Base-by-base conservation (phyloP, 2,888 invertebrate genomes). In the Archips xylosteana region DNA sequence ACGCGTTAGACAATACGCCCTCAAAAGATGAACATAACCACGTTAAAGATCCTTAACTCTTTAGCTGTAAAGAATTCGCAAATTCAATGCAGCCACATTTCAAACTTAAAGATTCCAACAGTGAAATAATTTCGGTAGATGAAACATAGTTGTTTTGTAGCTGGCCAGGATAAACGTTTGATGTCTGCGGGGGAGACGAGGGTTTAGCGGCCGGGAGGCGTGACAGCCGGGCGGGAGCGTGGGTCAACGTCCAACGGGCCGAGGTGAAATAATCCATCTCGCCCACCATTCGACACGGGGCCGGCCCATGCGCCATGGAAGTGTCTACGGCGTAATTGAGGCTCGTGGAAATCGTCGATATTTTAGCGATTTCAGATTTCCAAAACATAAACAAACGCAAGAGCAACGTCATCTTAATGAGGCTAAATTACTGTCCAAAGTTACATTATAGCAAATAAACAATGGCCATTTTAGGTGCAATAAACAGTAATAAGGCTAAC, bases 181-280 rank as follows among this genome's bases (percentile, higher is more conserved):
- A 60, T 60, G 63, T 63, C 47, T 63, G 63, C 63, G 2, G 59
- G 15, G 62, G 42, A 73, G 68, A 73, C 59, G 59, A 64, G 63
- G 72, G 47, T 72, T 73, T 60, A 54, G 49, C 67, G 69, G 34
- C 57, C 63, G 76, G 77, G 76, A 77, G 80, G 76, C 75, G 75
- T 78, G 72, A 73, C 79, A 80, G 63, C 81, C 82, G 82, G 80
- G 47, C 81, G 82, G 82, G 80, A 80, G 84, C 80, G 76, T 79
- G 82, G 92, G 93, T 92, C 92, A 92, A 91, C 90, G 92, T 91
- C 39, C 39, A 39, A 91, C 78, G 77, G 77, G 76, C 80, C 77
- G 84, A 85, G 84, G 84, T 84, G 83, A 86, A 88, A 89, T 87
- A 89, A 87, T 87, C 87, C 86, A 88, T 85, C 87, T 85, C 86